Percentiles rank a stretch among this genome's conserved stretches.
phyloP scores from a whole-genome alignment of 2,797 vertebrate species.

The Sebastes aleutianus region DNA sequence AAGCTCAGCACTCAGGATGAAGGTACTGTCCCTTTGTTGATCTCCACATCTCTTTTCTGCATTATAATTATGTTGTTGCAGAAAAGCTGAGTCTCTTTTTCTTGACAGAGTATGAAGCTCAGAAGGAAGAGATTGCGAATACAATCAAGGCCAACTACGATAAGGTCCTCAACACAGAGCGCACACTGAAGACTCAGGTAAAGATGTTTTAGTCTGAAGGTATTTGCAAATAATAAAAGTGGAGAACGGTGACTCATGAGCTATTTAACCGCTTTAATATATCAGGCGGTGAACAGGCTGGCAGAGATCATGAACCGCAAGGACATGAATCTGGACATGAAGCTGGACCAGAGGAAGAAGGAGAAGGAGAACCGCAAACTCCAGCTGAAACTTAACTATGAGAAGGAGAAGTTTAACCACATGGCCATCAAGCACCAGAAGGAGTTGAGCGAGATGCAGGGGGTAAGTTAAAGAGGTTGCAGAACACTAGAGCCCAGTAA shows the following conservation, averaged over 20 bases:
- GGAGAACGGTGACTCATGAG: background rate
- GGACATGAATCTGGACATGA: constrained; percentile 99
- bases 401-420: constrained; percentile 98
- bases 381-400: constrained; percentile 96
- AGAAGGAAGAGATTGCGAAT: constrained; percentile 89
- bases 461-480: constrained; percentile 80
- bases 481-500: background rate
- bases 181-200: constrained; percentile 97
- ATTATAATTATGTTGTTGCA: background rate
- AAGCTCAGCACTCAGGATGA: constrained; percentile 85
- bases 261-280: background rate
- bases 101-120: constrained; percentile 82
- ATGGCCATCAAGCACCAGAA: constrained; percentile 98
- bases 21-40: constrained; percentile 77
- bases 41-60: background rate
- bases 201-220: background rate
- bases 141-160: constrained; percentile 88
- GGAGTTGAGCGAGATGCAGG: constrained; percentile 95
- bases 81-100: constrained; percentile 4
- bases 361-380: constrained; percentile 99
- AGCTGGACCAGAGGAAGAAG: constrained; percentile 95
- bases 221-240: background rate
- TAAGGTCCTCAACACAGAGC: constrained; percentile 91
- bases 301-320: constrained; percentile 99
- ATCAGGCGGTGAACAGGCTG: constrained; percentile 97